phyloP scores from a whole-genome alignment of 2,113 vertebrate genomes.

The Casuarius casuarius region DNA sequence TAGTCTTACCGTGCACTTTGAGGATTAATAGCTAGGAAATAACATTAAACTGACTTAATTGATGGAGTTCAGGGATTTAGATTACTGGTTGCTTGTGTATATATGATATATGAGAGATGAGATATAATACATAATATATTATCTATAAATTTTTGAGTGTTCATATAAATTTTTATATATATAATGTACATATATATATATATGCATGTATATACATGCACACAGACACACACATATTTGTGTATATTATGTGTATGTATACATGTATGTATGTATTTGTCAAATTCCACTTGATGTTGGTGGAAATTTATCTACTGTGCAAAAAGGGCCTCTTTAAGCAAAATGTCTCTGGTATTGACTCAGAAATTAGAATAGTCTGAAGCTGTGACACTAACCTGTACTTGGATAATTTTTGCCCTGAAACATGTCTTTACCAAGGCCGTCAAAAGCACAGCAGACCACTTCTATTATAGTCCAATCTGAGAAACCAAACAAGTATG shows the following conservation, averaged over 20 bases:
- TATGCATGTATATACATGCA: too few species aligned
- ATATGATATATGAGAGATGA: too few species aligned
- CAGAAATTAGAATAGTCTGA: not conserved
- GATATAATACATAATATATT: too few species aligned
- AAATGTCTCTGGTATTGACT: not conserved
- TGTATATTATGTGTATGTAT: too few species aligned
- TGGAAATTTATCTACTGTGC: not conserved
- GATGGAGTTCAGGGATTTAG: too few species aligned
- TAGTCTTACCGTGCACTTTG: not conserved
- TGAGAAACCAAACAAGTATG: not conserved
- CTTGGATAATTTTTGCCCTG: not conserved
- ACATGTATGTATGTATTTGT: not conserved
- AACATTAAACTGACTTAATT: not conserved
- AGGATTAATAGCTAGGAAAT: not conserved
- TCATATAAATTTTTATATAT: too few species aligned
- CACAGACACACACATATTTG: too few species aligned
- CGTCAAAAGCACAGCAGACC: not conserved
- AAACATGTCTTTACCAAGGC: not conserved
- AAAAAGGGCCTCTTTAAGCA: rapidly evolving
- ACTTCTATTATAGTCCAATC: not conserved
- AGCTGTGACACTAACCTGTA: not conserved
- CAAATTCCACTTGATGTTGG: not conserved
- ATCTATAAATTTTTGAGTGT: too few species aligned
- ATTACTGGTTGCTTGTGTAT: too few species aligned
- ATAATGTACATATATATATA: too few species aligned